Percentiles rank a stretch among this genome's conserved stretches.
Conservation (phyloP, 2,113 vertebrate species). For the Ramphastos sulfuratus region DNA sequence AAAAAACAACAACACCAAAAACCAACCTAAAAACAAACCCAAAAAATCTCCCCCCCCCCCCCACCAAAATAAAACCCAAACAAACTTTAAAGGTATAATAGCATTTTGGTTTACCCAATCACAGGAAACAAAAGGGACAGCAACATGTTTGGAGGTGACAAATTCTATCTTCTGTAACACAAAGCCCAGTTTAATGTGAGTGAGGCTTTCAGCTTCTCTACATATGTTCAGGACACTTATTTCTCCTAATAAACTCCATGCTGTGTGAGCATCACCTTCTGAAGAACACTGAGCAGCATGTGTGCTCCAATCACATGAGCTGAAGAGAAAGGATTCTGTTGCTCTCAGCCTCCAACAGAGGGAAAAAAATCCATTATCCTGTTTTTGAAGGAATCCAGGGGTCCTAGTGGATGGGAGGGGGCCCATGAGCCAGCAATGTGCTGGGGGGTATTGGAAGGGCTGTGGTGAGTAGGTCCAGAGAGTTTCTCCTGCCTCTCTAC, state of each 20-base stretch:
- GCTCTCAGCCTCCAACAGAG: background rate
- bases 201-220: background rate
- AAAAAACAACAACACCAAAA: too few relatives aligned
- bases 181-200: background rate
- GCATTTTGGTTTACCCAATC: background rate
- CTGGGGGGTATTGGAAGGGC: too few relatives aligned
- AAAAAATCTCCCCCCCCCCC: background rate
- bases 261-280: background rate
- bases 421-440: too few relatives aligned
- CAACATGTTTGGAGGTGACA: background rate
- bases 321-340: background rate
- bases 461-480: too few relatives aligned
- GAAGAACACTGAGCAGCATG: background rate
- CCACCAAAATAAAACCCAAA: too few relatives aligned
- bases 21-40: fast-evolving
- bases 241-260: background rate
- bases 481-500: too few relatives aligned
- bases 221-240: background rate
- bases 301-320: background rate
- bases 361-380: too few relatives aligned
- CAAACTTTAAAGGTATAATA: too few relatives aligned
- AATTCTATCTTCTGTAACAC: background rate
- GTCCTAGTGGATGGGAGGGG: too few relatives aligned
- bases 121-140: background rate
- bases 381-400: background rate